Evolutionary conservation across 2,888 invertebrate species (phyloP), one percentile per base, ranked within the genome.

Genomic region (Lasioglossum malachurum): DNA sequence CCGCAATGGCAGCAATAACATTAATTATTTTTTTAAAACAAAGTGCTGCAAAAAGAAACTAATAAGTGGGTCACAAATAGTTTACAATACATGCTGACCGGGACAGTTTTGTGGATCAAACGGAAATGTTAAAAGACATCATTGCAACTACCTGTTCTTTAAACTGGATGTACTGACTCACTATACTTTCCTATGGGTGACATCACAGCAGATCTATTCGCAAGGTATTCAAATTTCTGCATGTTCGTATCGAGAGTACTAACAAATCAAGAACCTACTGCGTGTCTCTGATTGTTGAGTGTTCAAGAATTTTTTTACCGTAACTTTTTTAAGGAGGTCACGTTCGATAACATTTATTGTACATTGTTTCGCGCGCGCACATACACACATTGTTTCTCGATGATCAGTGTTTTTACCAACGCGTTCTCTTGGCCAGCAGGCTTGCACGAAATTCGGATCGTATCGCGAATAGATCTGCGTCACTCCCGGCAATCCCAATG

Each of bases 11-110:
- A 69, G 80, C 84, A 82, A 91, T 92, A 89, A 94, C 93, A 94
- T 90, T 92, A 90, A 93, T 94, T 94, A 94, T 94, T 94, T 94
- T 94, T 95, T 94, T 93, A 93, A 92, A 92, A 93, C 90, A 88
- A 91, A 93, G 91, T 93, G 92, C 91, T 92, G 87, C 93, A 91
- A 89, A 91, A 90, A 88, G 89, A 89, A 91, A 89, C 88, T 84
- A 91, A 91, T 90, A 92, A 90, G 89, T 93, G 92, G 92, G 91
- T 94, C 91, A 92, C 88, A 90, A 64, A 93, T 94, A 94, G 93
- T 94, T 92, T 93, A 93, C 91, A 91, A 91, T 91, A 90, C 89
- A 92, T 84, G 82, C 89, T 93, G 93, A 90, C 90, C 91, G 91
- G 92, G 93, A 92, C 88, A 88, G 85, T 93, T 93, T 93, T 92